These are phyloP conservation scores for Drosophila tani DNA, from an alignment of 1,140 invertebrate genomes.

Conservation along the genomic window DNA sequence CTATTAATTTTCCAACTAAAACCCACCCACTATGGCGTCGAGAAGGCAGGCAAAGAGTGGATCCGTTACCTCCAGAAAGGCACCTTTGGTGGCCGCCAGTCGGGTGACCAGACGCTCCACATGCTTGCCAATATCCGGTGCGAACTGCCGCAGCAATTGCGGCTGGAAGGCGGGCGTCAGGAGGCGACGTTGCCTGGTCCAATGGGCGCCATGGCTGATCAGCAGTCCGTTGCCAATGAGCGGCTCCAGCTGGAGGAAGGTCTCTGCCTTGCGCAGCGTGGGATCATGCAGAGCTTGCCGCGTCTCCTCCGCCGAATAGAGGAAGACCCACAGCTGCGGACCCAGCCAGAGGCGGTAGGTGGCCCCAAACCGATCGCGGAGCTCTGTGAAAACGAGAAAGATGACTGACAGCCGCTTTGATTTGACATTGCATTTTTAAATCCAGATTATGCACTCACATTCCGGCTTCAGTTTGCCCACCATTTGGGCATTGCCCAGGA, in stretches of 20 bases:
- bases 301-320: conserved; percentile 73
- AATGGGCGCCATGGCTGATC: conserved; percentile 68
- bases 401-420: conserved; percentile 44
- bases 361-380: conserved; percentile 55
- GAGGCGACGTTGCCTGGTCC: conserved; percentile 68
- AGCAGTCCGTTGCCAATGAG: conserved; percentile 75
- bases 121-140: conserved; percentile 38
- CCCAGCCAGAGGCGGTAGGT: conserved; percentile 78
- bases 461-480: conserved; percentile 75
- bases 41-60: conserved; percentile 72
- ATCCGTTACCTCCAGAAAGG: conserved; percentile 64
- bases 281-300: conserved; percentile 68
- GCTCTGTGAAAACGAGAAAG: conserved; percentile 65
- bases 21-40: conserved; percentile 74
- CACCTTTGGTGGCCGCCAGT: conserved; percentile 22
- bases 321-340: conserved; percentile 75
- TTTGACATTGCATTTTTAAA: no score
- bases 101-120: conserved; percentile 49
- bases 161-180: conserved; percentile 71
- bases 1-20: not conserved
- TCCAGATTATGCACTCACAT: conserved; percentile 53
- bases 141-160: conserved; percentile 58
- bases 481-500: conserved; percentile 78
- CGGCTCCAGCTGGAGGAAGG: conserved; percentile 67
- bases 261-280: conserved; percentile 59